phyloP scores from a whole-genome alignment of 2,888 invertebrate species.

The Pristionchus arcanus region DNA sequence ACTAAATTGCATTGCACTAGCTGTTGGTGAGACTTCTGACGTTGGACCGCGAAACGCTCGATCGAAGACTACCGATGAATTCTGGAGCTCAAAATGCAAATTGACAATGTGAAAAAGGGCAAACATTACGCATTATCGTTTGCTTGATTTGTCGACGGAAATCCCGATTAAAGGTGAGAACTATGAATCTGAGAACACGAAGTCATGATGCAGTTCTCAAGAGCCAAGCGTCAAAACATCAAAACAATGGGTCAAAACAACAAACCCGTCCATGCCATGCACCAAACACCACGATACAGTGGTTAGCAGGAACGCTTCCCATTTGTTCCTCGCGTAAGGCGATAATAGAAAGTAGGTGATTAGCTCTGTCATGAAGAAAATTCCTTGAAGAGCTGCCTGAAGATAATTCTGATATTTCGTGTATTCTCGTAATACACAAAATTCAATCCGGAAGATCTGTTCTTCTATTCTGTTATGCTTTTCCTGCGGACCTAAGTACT shows the following conservation, averaged over 20 bases:
- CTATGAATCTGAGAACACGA: background rate
- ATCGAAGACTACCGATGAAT: too few species aligned
- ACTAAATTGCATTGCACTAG: too few species aligned
- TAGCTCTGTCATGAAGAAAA: conserved; percentile 60
- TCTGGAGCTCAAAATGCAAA: too few species aligned
- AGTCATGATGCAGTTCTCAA: background rate
- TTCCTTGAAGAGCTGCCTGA: conserved; percentile 59
- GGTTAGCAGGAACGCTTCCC: conserved; percentile 57
- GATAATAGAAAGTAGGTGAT: conserved; percentile 60
- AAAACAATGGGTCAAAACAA: background rate
- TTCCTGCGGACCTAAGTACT: background rate
- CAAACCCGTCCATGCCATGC: conserved; percentile 60
- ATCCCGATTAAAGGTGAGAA: background rate
- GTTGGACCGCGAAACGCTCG: too few species aligned
- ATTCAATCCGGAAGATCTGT: too few species aligned
- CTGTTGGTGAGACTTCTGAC: too few species aligned
- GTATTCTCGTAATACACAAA: too few species aligned
- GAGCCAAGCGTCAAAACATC: too few species aligned
- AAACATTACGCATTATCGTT: background rate
- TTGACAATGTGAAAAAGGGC: too few species aligned
- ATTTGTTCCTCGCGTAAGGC: conserved; percentile 53
- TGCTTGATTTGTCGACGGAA: background rate
- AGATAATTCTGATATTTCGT: too few species aligned
- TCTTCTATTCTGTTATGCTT: too few species aligned
- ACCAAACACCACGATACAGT: conserved; percentile 59